Conservation (phyloP, 2,113 vertebrate species). For the Tauraco erythrolophus region DNA sequence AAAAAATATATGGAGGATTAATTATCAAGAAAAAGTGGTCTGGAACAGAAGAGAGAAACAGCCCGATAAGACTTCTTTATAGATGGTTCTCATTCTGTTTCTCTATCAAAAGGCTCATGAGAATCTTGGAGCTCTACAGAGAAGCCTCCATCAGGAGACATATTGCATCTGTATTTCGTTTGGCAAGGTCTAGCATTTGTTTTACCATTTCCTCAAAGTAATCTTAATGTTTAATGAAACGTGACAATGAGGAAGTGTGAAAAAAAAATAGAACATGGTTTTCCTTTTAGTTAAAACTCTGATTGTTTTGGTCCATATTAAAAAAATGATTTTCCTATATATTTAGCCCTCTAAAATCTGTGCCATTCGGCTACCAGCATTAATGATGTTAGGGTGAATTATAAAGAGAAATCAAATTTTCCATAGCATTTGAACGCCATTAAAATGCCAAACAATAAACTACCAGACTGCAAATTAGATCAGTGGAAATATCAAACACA, state of each 20-base stretch:
- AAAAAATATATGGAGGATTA: background rate
- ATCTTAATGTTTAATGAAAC: constrained; percentile 61
- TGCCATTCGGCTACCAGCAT: constrained; percentile 92
- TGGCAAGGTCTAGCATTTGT: constrained; percentile 8
- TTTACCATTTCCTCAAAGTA: constrained; percentile 26
- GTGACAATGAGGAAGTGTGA: constrained; percentile 45
- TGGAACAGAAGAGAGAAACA: background rate
- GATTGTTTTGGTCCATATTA: constrained; percentile 5
- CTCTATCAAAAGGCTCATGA: background rate
- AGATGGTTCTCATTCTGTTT: background rate
- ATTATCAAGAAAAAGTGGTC: background rate
- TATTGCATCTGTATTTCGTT: background rate
- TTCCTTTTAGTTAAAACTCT: constrained; percentile 55
- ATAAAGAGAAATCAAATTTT: constrained; percentile 99
- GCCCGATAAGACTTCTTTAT: background rate
- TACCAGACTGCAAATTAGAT: constrained; percentile 99
- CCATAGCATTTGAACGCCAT: constrained; percentile 98
- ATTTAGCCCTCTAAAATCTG: constrained; percentile 81
- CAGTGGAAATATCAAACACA: constrained; percentile 99
- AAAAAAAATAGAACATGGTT: constrained; percentile 7
- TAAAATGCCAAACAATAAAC: constrained; percentile 99
- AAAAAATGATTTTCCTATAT: constrained; percentile 60
- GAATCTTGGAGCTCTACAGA: background rate
- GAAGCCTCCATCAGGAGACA: background rate
- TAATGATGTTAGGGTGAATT: constrained; percentile 99